These are phyloP conservation scores for Podocnemis expansa DNA, from an alignment of 2,113 vertebrate species.

Conservation along the genomic window DNA sequence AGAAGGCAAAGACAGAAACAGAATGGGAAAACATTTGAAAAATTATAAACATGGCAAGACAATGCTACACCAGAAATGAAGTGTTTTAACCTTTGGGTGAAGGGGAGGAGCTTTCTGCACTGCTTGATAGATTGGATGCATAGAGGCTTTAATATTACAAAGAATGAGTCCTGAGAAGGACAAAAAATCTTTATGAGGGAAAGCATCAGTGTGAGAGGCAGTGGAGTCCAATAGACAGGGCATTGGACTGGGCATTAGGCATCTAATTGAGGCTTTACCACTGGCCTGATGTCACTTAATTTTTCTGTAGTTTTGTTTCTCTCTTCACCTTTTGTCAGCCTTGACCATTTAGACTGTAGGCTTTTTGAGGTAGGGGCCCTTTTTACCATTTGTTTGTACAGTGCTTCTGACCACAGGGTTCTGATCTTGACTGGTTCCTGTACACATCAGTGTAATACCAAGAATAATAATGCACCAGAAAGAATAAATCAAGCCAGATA, in stretches of 20 bases:
- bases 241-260: not conserved
- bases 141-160: not conserved
- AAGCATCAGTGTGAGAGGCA: not conserved
- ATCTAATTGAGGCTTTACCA: not conserved
- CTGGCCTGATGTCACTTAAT: not conserved
- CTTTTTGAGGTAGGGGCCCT: not conserved
- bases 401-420: no score
- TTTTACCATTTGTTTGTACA: not conserved
- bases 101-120: not conserved
- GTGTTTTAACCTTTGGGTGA: not conserved
- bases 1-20: slow-evolving; percentile 36
- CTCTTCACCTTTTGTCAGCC: not conserved
- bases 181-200: not conserved
- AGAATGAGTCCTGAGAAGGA: not conserved
- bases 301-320: not conserved
- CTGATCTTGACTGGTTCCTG: not conserved
- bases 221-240: not conserved
- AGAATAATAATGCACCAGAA: no score
- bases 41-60: slow-evolving; percentile 24
- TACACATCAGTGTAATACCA: no score
- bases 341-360: no score
- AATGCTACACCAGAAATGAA: not conserved
- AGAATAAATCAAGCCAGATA: not conserved
- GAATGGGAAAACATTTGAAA: slow-evolving; percentile 28
- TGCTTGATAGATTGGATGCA: not conserved